Evolutionary conservation across 2,113 vertebrate species (phyloP), one percentile per base, ranked within the genome.

Genomic region (Cebidichthys violaceus): DNA sequence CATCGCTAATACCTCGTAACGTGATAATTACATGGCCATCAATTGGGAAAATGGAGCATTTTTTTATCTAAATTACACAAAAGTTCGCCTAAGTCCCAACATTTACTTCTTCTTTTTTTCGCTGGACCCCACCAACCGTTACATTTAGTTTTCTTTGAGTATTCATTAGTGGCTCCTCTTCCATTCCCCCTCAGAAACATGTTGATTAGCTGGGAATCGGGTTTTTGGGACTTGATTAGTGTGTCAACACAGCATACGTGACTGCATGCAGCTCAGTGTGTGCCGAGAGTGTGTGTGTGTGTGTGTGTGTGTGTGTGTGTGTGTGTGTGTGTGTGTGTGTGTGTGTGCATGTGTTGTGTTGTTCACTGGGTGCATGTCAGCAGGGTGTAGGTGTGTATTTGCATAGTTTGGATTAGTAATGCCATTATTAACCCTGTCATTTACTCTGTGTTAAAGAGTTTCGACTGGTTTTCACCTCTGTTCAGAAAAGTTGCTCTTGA

Each of bases 11-110:
- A 74, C 64, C 22, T 75, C n/a, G 72, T 82, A 81, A 87, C 82
- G 47, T 57, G 59, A 84, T 91, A 82, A 93, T 93, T 87, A 90
- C 84, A 84, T 77, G 87, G 85, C 73, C 81, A 81, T 89, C 88
- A 89, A 76, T 81, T 79, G 87, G 62, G 77, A 88, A 86, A 91
- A 88, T 85, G 62, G 80, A 70, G 79, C 87, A 73, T 79, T 89
- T 90, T 33, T 90, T 88, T 81, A 85, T 92, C 83, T 92, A 77
- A 89, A 84, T 92, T 87, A 87, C 59, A 69, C 74, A 73, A 86
- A 91, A 86, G 75, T 86, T 67, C 2, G 17, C 80, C 45, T 3
- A 52, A 33, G 24, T 75, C 65, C 33, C 13, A 45, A 50, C 59
- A 10, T 77, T 75, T 66, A 31, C 2, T 61, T 24, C 59, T 76